phyloP scores from a whole-genome alignment of 2,888 invertebrate species.

The Ichneumoninae sp. region DNA sequence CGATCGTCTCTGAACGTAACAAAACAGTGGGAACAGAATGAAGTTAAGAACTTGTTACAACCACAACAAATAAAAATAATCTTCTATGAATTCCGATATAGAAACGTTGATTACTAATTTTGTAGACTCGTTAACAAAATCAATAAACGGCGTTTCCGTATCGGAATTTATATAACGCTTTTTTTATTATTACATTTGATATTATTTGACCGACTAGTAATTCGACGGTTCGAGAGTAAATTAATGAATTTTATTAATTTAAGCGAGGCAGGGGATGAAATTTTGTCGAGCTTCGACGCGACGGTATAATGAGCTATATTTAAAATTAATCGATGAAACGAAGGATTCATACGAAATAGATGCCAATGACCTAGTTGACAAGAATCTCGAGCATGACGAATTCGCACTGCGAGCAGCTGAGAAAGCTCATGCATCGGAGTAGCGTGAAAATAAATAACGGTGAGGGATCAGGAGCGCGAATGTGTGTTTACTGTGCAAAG shows the following conservation, averaged over 20 bases:
- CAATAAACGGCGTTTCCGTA: too few species aligned
- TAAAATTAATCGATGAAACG: not conserved
- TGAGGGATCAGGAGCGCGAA: conserved; percentile 3
- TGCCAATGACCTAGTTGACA: not conserved
- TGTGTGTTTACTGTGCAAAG: conserved; percentile 27
- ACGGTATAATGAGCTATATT: not conserved
- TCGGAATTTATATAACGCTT: too few species aligned
- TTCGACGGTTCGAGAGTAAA: not conserved
- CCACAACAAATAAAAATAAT: too few species aligned
- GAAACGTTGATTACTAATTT: too few species aligned
- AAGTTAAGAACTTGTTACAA: too few species aligned
- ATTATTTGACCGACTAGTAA: too few species aligned
- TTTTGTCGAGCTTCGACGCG: not conserved
- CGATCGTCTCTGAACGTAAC: not conserved
- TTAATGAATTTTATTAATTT: not conserved
- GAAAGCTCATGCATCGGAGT: not conserved
- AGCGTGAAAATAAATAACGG: conserved; percentile 8
- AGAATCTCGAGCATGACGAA: not conserved
- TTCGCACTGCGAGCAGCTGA: not conserved
- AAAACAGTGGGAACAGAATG: too few species aligned
- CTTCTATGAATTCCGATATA: too few species aligned
- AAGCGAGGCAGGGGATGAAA: not conserved
- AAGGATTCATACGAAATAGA: not conserved
- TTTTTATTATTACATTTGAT: too few species aligned
- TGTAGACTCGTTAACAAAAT: too few species aligned